Evolutionary conservation across 2,113 vertebrate genomes (phyloP), one percentile per base, ranked within the genome.

Genomic region (Oryzias melastigma): DNA sequence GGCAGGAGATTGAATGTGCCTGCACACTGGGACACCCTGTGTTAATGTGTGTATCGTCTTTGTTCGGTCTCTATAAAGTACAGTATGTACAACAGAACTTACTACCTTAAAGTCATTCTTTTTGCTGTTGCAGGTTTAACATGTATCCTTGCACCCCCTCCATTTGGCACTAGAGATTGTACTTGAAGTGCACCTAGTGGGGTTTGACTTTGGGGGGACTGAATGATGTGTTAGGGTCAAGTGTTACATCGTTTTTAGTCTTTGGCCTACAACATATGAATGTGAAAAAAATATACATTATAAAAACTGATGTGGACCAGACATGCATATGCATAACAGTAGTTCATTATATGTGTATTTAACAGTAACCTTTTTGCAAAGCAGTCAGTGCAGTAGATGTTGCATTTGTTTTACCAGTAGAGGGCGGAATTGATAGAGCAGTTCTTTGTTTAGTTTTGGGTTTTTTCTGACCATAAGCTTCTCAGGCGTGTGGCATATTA

Each of bases 401-500:
- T 58, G 85, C 85, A 88, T 83, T 88, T 89, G 82, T 89, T 87
- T 90, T 95, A 94, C 93, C 93, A 93, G 88, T 95, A 95, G 93
- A 91, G 90, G 92, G 90, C 89, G 92, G 89, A 93, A 93, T 95
- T 94, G 90, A 93, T 95, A 94, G 93, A 95, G 92, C 92, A 91
- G 92, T 91, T 92, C 71, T 61, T 40, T 63, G 53, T 59, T 63
- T 50, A 48, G 89, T 67, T 67, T 74, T 56, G 25, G 89, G 53
- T 48, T 57, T 72, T 69, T 90, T 89, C 89, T 93, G 92, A 94
- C 86, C 81, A 94, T 93, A 94, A 94, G 92, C 94, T 95, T 91
- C 91, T 96, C 93, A 94, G 93, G 93, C 78, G 92, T 95, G 94
- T 95, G 94, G 92, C 93, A 90, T 89, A 89, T 89, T 95, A 95